Evolutionary conservation across 2,113 vertebrate genomes (phyloP), one percentile per base, ranked within the genome.

Genomic region (Osmerus eperlanus): DNA sequence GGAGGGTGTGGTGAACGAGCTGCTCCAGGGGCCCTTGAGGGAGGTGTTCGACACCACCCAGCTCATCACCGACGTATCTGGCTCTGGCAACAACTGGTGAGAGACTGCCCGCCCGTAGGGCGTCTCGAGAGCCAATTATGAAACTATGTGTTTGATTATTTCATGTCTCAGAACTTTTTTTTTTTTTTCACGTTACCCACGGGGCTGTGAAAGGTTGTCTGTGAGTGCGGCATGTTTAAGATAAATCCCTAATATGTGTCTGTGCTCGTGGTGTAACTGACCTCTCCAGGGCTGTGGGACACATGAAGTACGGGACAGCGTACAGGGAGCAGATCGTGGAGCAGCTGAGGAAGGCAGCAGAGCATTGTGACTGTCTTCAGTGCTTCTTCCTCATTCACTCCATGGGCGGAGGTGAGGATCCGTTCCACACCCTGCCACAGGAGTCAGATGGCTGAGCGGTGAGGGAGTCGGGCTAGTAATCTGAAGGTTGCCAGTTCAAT

Each of bases 61-160:
- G 89, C 93, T 99, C 75, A 95, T 99, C 88, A 98, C 95, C 56
- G 96, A 97, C 83, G 95, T 97, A 85, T 99, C 97, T 56, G 97
- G 97, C 68, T 99, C 97, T 19, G 97, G 97, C 71, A 99, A 99
- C 92, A 99, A 99, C 89, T 99, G 97, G 97, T 99, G 78, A 95
- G 94, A 85, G 61, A 66, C 70, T 29, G 28, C 19, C 5, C 18
- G n/a, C 12, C 5, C 47, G 18, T 41, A 41, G 9, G 25, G 16
- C 9, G 11, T 59, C 14, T 47, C 7, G 3, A 7, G 16, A 12
- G 18, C 18, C 6, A 2, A 3, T 16, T 47, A 47, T 7, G 1
- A 47, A 47, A 47, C 41, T 47, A 47, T 47, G 41, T 7, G 9
- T 47, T 41, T 9, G 36, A 41, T 41, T 47, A 5, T 47, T 47